Percentiles rank a stretch among this genome's conserved stretches.
Conservation (phyloP, 2,888 invertebrate species). For the Keiferia lycopersicella region DNA sequence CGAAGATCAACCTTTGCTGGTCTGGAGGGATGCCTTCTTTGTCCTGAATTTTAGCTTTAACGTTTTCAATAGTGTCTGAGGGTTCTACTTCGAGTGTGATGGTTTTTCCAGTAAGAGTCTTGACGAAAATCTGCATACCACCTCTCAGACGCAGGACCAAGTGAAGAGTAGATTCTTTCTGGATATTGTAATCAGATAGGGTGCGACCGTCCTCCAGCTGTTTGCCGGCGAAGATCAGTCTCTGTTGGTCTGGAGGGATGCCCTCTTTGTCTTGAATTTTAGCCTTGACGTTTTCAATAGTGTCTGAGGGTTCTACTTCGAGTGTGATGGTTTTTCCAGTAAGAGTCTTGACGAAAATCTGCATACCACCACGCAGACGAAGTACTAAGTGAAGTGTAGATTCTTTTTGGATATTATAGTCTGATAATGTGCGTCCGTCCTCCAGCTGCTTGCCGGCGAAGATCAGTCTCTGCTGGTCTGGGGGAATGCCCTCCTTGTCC, state of each 20-base stretch:
- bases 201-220: constrained; percentile 46
- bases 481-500: constrained; percentile 46
- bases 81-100: constrained; percentile 42
- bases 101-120: constrained; percentile 42
- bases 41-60: constrained; percentile 43
- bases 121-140: constrained; percentile 43
- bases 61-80: constrained; percentile 43
- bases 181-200: constrained; percentile 44
- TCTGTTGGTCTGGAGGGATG: constrained; percentile 44
- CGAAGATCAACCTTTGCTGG: constrained; percentile 41
- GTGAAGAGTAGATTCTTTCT: constrained; percentile 45
- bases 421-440: constrained; percentile 45
- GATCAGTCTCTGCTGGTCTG: constrained; percentile 45
- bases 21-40: constrained; percentile 44
- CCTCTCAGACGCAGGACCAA: constrained; percentile 43
- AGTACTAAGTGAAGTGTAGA: constrained; percentile 44
- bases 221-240: constrained; percentile 44
- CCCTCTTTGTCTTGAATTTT: constrained; percentile 48
- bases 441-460: constrained; percentile 46
- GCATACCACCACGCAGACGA: constrained; percentile 49
- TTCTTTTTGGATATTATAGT: constrained; percentile 47
- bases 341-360: constrained; percentile 48
- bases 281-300: constrained; percentile 49
- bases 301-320: constrained; percentile 50
- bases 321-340: constrained; percentile 50